A percentile compares a stretch with the other conserved stretches of the same genome.
These are phyloP conservation scores for Dicranocentrus wangi DNA, from an alignment of 2,888 invertebrate species.

Conservation along the genomic window DNA sequence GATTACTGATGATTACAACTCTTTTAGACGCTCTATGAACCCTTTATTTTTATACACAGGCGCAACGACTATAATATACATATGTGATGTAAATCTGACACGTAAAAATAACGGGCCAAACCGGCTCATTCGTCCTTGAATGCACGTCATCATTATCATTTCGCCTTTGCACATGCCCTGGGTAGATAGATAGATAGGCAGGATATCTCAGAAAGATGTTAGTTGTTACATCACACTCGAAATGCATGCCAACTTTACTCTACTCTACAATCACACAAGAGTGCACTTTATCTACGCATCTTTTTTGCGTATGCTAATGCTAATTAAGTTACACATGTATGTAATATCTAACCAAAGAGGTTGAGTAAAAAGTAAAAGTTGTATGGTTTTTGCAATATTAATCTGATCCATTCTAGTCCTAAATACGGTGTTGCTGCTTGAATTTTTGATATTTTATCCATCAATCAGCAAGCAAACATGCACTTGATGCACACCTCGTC, in stretches of 20 bases:
- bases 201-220: not conserved
- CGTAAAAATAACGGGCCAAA: slow-evolving; percentile 34
- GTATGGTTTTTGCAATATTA: slow-evolving; percentile 1
- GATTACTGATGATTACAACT: too few relatives aligned
- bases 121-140: slow-evolving; percentile 47
- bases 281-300: slow-evolving; percentile 3
- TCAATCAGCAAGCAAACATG: not conserved
- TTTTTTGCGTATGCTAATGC: not conserved
- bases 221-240: slow-evolving; percentile 11
- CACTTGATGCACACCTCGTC: not conserved
- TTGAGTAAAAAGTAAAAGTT: slow-evolving; percentile 39
- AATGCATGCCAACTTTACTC: not conserved
- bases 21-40: too few relatives aligned
- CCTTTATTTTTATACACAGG: too few relatives aligned
- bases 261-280: not conserved
- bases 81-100: not conserved
- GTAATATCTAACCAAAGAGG: not conserved
- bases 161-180: not conserved
- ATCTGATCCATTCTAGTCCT: not conserved
- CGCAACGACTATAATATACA: too few relatives aligned
- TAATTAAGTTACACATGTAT: slow-evolving; percentile 19
- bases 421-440: not conserved
- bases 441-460: not conserved
- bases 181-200: too few relatives aligned
- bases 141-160: slow-evolving; percentile 16